Evolutionary conservation across 2,888 invertebrate genomes (phyloP), one percentile per base, ranked within the genome.

Genomic region (Agelastica alni): DNA sequence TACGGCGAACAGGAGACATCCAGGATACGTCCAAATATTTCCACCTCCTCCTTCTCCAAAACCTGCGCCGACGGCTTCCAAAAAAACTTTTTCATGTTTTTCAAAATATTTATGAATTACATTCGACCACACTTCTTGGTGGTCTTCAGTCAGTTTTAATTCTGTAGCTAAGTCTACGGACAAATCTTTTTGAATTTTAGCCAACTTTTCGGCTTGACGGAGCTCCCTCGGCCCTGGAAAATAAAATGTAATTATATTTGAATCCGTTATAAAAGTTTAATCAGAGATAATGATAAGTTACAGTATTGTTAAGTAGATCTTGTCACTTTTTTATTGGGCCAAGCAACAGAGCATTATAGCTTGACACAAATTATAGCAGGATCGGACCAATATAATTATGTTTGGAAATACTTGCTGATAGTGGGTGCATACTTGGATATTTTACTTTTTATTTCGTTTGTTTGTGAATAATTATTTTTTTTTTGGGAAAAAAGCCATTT

Each of bases 1-100:
- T 30, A 88, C 78, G 5, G 83, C 81, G 67, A 88, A 87, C 14
- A 88, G 77, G 42, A 87, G 78, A 31, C 86, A 86, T 9, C 88
- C 88, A 0, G 86, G 80, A 60, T 85, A 81, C 14, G 85, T 82
- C 88, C 87, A 88, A 56, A 85, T 84, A 54, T 79, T 80, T 1
- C 86, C 87, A 0, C 79, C 78, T 1, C 79, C 79, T 5, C 80
- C 80, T 66, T 81, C 81, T 1, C 80, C 81, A 60, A 81, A 83
- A 3, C 83, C 83, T 6, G 79, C 77, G 56, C 77, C 79, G 1
- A 82, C 80, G 0, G 81, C 78, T 54, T 82, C 80, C 2, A 86
- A 76, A 3, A 87, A 76, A 14, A 79, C 78, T 10, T 81, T 77
- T 66, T 84, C 83, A 61, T 88, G 83, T 28, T 82, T 80, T 3